Evolutionary conservation across 2,888 invertebrate species (phyloP).

Genomic region (Chymomyza procnemis): DNA sequence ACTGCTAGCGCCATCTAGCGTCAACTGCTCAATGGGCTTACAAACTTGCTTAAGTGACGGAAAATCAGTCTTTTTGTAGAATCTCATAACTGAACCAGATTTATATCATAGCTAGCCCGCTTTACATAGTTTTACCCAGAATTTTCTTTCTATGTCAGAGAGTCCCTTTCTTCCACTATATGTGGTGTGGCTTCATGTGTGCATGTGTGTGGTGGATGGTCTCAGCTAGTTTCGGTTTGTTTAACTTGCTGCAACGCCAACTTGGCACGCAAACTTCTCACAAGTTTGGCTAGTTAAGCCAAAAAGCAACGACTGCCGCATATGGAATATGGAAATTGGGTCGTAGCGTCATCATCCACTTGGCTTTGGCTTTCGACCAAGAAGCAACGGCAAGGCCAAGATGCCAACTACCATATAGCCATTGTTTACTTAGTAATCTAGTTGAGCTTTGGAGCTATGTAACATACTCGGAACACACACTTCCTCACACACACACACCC

Average conservation of each 20-base stretch:
- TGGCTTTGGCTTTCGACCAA: slow-evolving; percentile 39
- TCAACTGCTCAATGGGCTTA: too few species aligned
- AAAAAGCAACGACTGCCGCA: slow-evolving; percentile 55
- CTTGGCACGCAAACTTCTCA: slow-evolving; percentile 66
- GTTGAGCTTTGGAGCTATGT: slow-evolving; percentile 46
- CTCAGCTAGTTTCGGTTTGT: slow-evolving; percentile 51
- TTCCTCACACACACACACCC: slow-evolving; percentile 3
- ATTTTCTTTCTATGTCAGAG: too few species aligned
- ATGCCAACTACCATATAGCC: slow-evolving; percentile 47
- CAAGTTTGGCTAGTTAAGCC: slow-evolving; percentile 67
- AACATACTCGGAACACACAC: slow-evolving; percentile 21
- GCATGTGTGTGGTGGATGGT: slow-evolving; percentile 35
- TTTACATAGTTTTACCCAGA: too few species aligned
- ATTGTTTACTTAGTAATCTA: slow-evolving; percentile 61
- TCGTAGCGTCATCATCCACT: slow-evolving; percentile 34
- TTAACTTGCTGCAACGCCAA: slow-evolving; percentile 63
- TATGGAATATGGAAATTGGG: slow-evolving; percentile 70
- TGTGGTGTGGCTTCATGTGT: slow-evolving; percentile 24
- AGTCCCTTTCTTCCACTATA: too few species aligned
- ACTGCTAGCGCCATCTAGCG: too few species aligned
- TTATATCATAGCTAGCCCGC: too few species aligned
- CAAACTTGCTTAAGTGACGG: too few species aligned
- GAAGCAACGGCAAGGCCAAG: slow-evolving; percentile 37
- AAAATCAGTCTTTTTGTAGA: too few species aligned
- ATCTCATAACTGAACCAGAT: too few species aligned